Evolutionary conservation across 2,888 invertebrate species (phyloP), one percentile per base, ranked within the genome.

Genomic region (Meganola albula): DNA sequence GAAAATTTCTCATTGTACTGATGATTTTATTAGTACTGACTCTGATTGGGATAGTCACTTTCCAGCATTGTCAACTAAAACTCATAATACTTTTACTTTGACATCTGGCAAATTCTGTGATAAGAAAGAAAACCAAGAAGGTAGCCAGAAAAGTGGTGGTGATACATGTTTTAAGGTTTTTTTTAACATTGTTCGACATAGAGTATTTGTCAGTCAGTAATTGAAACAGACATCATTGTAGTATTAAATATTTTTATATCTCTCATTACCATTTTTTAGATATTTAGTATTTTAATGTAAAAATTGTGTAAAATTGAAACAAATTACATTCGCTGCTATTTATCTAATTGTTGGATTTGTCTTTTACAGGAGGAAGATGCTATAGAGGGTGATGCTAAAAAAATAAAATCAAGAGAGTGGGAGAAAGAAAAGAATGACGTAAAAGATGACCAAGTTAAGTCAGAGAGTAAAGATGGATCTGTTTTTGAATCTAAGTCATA

Each of bases 1-100:
- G 20, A 77, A 72, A 53, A 63, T 44, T 34, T 44, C 46, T 31
- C 70, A 72, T 38, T 74, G 72, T 20, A 76, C 77, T 29, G 75
- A 83, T 53, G 78, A 83, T 44, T 70, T 77, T 36, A 70, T 80
- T 30, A 77, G 71, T 43, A 74, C 72, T 20, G 78, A 82, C 50
- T 79, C 77, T 20, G 80, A 84, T 44, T 84, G 80, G 80, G 83
- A 85, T 32, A 74, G 67, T 27, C 77, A 83, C 49, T 85, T 84
- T 49, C 84, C 84, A 21, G 82, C 82, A 34, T 53, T 85, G 22
- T 71, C 74, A 27, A 67, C 66, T 54, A 83, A 84, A 74, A 72
- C 74, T 28, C 80, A 83, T 62, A 84, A 75, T 48, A 77, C 84
- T 24, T 84, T 83, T 40, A 84, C 85, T 9, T 46, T 85, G 31